Evolutionary conservation across 37 sponge, comb jelly and placozoan species (phyloP).

Genomic region (Theonella swinhoei): DNA sequence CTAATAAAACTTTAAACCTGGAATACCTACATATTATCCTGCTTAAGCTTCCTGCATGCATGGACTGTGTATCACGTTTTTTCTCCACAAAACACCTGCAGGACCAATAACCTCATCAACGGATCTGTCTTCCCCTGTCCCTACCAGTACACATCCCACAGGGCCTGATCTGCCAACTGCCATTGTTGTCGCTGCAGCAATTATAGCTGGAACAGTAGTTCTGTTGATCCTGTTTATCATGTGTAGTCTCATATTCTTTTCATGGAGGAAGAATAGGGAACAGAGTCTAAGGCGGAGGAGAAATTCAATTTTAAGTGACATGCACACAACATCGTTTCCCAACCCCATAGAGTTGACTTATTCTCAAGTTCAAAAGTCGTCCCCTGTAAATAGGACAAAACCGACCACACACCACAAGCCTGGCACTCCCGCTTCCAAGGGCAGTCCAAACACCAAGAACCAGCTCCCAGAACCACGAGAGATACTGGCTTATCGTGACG

Average conservation of each 20-base stretch:
- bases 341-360: background rate
- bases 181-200: background rate
- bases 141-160: background rate
- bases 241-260: background rate
- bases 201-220: background rate
- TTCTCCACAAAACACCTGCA: too few species aligned
- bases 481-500: slow-evolving; percentile 17
- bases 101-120: background rate
- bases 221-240: background rate
- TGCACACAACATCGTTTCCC: background rate
- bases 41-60: too few species aligned
- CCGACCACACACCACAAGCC: background rate
- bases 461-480: slow-evolving; percentile 28
- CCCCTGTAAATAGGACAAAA: background rate
- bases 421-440: background rate
- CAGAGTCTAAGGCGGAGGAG: background rate
- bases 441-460: background rate
- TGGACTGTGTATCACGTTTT: too few species aligned
- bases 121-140: background rate
- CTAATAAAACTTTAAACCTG: too few species aligned
- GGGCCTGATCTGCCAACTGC: background rate
- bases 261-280: background rate
- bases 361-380: background rate
- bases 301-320: background rate
- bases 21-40: too few species aligned